Evolutionary conservation across 2,113 vertebrate genomes (phyloP), one percentile per base, ranked within the genome.

Genomic region (Bambusicola thoracicus): DNA sequence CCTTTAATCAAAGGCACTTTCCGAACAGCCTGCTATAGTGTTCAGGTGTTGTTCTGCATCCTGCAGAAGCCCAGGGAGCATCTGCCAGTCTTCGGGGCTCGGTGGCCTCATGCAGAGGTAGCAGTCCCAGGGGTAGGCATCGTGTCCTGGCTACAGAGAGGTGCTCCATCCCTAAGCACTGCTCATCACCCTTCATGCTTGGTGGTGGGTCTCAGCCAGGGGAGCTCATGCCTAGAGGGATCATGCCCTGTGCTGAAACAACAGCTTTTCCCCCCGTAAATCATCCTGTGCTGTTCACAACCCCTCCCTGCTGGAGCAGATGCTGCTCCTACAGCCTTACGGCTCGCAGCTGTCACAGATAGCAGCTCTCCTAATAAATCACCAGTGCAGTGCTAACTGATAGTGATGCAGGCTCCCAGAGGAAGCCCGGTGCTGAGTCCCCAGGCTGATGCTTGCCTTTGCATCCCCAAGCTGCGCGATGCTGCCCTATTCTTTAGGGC

Each of bases 241-340:
- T 43, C 34, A 11, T 19, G 5, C 6, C 20, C 61, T 8, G 41
- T 32, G 41, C 69, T 41, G 32, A 90, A 75, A 3, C 53, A 11
- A 32, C 24, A 10, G 32, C 5, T 81, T 85, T 85, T 38, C 66
- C 4, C 56, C 62, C 74, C 48, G 4, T 15, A 25, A 81, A 51
- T 44, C 18, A 2, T 43, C 9, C 27, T 0, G 2, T 7, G 34
- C 2, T 59, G 38, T 24, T 53, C 11, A 1, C 2, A 3, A 1
- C 30, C 12, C 18, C 48, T 85, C 38, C 25, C 38, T 10, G 61
- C 12, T 11, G 80, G 58, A 70, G 85, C 79, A 63, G 61, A 8
- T 8, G 8, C 51, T 24, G 3, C 21, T 27, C 3, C 44, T 74
- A 25, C 63, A 75, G 46, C 46, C 62, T 74, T 40, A 4, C 1